phyloP scores from a whole-genome alignment of 2,888 invertebrate species.

The Nomada goodeniana region DNA sequence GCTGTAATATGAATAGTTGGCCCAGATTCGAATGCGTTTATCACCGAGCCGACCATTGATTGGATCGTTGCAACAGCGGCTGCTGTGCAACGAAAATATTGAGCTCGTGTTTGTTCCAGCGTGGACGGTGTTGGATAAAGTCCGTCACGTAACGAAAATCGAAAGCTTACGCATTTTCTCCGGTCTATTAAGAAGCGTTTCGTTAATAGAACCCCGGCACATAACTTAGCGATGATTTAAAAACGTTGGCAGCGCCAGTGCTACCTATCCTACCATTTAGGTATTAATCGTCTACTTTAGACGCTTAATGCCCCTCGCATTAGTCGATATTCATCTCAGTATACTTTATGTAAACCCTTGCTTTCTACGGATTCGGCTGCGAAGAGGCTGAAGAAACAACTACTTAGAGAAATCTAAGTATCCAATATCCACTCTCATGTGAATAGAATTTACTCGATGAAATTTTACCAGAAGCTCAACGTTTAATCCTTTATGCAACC shows the following conservation, averaged over 20 bases:
- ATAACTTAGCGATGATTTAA: neutral
- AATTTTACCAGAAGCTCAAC: no score
- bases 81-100: slow-evolving; percentile 10
- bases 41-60: slow-evolving; percentile 52
- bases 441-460: no score
- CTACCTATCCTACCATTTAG: neutral
- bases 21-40: slow-evolving; percentile 63
- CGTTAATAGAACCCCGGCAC: neutral
- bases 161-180: neutral
- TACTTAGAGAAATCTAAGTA: no score
- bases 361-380: no score
- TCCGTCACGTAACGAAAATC: neutral
- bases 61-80: slow-evolving; percentile 46
- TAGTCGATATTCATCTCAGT: neutral
- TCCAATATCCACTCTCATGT: no score
- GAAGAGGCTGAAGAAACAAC: no score
- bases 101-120: neutral
- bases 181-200: neutral
- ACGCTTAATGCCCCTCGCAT: no score
- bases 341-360: neutral
- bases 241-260: neutral
- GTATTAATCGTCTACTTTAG: neutral
- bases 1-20: slow-evolving; percentile 68
- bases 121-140: neutral
- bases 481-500: no score